Percentiles rank a stretch among this genome's conserved stretches.
Evolutionary conservation across 2,113 vertebrate species (phyloP).

Genomic region (Mobula hypostoma): DNA sequence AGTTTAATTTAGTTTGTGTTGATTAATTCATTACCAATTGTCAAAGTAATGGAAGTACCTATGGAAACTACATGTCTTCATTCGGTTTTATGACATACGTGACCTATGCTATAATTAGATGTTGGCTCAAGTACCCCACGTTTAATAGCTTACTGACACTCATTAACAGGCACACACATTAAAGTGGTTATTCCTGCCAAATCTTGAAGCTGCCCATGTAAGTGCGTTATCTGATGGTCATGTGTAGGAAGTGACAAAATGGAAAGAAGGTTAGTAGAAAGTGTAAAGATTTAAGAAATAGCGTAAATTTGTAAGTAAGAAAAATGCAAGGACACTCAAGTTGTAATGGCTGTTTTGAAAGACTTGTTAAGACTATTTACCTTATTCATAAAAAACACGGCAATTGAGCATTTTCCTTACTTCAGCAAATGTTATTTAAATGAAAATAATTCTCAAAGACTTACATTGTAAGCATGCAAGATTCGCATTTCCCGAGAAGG

Average conservation of each 20-base stretch:
- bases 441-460: slow-evolving; percentile 6
- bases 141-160: neutral
- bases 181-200: neutral
- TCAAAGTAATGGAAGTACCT: neutral
- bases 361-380: neutral
- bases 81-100: neutral
- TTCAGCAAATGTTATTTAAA: neutral
- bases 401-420: neutral
- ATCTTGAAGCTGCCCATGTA: neutral
- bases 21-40: neutral
- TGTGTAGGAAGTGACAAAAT: neutral
- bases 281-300: neutral
- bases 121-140: neutral
- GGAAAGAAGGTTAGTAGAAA: neutral
- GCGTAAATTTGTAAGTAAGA: neutral
- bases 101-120: neutral
- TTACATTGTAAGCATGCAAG: neutral
- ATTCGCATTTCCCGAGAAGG: neutral
- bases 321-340: no score
- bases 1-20: neutral
- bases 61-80: neutral
- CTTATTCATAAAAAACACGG: neutral
- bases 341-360: neutral
- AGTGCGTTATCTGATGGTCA: neutral
- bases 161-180: neutral